Evolutionary conservation across 1,140 invertebrate species (phyloP), one percentile per base, ranked within the genome.

Genomic region (Apocrypta bakeri): DNA sequence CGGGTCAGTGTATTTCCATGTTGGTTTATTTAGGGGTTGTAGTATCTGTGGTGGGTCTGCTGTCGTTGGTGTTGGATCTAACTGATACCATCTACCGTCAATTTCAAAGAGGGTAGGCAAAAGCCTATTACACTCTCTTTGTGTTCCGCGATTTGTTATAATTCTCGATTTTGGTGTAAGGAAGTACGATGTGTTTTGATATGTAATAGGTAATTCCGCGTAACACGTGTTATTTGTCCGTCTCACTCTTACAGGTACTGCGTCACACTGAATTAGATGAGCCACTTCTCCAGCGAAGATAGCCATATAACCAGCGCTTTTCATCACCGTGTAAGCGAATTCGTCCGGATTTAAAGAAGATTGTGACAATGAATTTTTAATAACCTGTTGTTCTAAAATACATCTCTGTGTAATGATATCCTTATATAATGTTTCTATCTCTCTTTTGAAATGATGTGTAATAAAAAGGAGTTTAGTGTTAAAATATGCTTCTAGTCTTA

Each of bases 381-480:
- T 25, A 3, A 84, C 73, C 73, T 85, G 74, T 64, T 81, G 31
- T 77, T 87, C 85, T 14, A 84, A 21, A 37, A 84, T 82, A 56
- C 86, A 87, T 69, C 76, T 40, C 27, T 87, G 85, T 14, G 11
- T 27, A 0, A 86, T 61, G 0, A 87, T 14, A 56, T 86, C 82
- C 1, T 33, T 17, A 37, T 87, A 85, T 17, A 87, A 21, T 0
- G 40, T 63, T 42, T 81, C 61, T 0, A 85, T 42, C 82, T 84
- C 68, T 0, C 4, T 79, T 56, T 76, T 72, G 4, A 85, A 56
- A 68, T 83, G 83, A 78, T 84, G 81, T 33, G 85, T 84, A 0
- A 86, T 61, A 37, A 84, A 86, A 9, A 86, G 56, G 31, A 87
- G 83, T 84, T 86, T 87, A 8, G 85, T 79, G 42, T 87, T 87